Percentiles rank a stretch among this genome's conserved stretches.
These are phyloP conservation scores for Drosophila busckii DNA, from an alignment of 1,140 invertebrate genomes.

Conservation along the genomic window DNA sequence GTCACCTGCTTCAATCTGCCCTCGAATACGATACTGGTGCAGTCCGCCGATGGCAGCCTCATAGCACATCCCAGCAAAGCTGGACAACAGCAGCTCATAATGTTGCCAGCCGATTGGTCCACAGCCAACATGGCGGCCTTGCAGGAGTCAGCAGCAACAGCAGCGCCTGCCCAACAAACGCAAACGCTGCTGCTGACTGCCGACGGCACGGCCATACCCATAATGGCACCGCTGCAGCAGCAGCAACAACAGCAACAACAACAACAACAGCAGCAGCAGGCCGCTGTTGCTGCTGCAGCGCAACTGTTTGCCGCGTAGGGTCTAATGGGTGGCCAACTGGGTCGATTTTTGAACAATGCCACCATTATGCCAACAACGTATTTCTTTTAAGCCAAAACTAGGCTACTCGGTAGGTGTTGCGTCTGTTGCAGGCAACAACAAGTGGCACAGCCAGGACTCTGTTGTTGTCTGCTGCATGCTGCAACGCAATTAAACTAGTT, in stretches of 20 bases:
- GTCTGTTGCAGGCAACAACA: slow-evolving; percentile 29
- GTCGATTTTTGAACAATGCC: slow-evolving; percentile 78
- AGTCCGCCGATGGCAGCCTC: slow-evolving; percentile 66
- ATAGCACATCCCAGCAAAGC: slow-evolving; percentile 68
- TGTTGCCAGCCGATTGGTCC: slow-evolving; percentile 56
- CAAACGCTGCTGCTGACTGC: slow-evolving; percentile 62
- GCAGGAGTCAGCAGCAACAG: slow-evolving; percentile 9
- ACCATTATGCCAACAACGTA: slow-evolving; percentile 76
- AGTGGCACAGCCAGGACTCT: slow-evolving; percentile 10
- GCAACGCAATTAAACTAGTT: slow-evolving; percentile 28
- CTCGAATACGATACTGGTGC: slow-evolving; percentile 66
- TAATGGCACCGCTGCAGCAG: slow-evolving; percentile 36
- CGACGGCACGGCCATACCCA: slow-evolving; percentile 68
- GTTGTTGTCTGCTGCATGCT: slow-evolving; percentile 29
- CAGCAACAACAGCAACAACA: slow-evolving; percentile 43
- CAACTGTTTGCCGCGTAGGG: slow-evolving; percentile 73
- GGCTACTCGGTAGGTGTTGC: slow-evolving; percentile 29
- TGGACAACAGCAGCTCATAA: slow-evolving; percentile 63
- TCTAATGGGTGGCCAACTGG: slow-evolving; percentile 77
- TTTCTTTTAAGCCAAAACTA: slow-evolving; percentile 54
- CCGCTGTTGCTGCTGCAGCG: slow-evolving; percentile 63
- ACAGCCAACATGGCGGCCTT: slow-evolving; percentile 41
- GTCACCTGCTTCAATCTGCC: slow-evolving; percentile 73
- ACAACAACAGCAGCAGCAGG: slow-evolving; percentile 54
- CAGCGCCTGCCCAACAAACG: slow-evolving; percentile 39